These are phyloP conservation scores for Pseudobourletiella spinata DNA, from an alignment of 1,140 invertebrate species.

Conservation along the genomic window DNA sequence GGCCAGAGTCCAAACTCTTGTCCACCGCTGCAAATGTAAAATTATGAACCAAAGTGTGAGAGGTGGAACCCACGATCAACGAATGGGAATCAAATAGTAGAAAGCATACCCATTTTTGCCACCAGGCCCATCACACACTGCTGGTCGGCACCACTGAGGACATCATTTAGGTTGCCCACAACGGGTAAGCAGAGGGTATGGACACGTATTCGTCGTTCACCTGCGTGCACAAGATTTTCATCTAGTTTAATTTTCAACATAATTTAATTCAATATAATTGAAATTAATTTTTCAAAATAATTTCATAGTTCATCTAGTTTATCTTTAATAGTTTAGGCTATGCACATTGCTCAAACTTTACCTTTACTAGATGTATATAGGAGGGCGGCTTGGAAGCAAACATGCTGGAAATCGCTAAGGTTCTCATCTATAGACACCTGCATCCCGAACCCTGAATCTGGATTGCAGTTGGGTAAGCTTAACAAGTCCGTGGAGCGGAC, in stretches of 20 bases:
- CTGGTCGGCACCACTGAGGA: constrained; percentile 88
- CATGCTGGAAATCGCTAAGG: constrained; percentile 71
- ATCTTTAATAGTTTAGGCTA: too few relatives aligned
- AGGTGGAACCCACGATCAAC: too few relatives aligned
- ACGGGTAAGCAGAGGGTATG: constrained; percentile 94
- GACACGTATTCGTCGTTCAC: constrained; percentile 92
- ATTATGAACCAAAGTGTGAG: not conserved
- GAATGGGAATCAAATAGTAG: too few relatives aligned
- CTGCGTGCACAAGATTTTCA: too few relatives aligned
- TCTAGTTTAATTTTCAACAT: too few relatives aligned
- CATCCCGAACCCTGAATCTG: constrained; percentile 96
- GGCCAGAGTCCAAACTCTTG: constrained; percentile 68
- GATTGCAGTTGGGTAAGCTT: constrained; percentile 94
- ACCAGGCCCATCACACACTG: constrained; percentile 86
- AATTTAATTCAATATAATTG: too few relatives aligned
- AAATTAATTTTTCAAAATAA: too few relatives aligned
- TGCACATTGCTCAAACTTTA: too few relatives aligned
- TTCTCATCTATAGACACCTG: constrained; percentile 92
- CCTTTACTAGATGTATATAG: constrained; percentile 97
- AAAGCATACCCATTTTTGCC: constrained; percentile 79
- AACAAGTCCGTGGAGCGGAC: constrained; percentile 94
- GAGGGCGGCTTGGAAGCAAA: constrained; percentile 96
- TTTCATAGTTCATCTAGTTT: too few relatives aligned
- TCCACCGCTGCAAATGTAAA: constrained; percentile 68
- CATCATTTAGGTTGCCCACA: constrained; percentile 67